Percentiles rank a stretch among this genome's conserved stretches.
These are phyloP conservation scores for Monopis laevigella DNA, from an alignment of 2,888 invertebrate genomes.

Conservation along the genomic window DNA sequence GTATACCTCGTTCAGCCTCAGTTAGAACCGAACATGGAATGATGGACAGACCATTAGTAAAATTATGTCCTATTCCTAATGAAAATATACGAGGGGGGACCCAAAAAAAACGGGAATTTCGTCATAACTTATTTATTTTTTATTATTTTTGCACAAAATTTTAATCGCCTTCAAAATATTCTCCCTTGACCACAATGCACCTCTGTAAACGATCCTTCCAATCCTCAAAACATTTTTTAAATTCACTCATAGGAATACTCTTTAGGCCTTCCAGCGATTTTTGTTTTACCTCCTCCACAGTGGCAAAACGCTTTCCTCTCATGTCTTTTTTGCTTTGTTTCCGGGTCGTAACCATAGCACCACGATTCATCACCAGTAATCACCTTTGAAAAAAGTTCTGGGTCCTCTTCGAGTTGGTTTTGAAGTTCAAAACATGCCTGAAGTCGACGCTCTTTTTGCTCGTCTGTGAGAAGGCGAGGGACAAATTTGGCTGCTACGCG, in stretches of 20 bases:
- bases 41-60: too few relatives aligned
- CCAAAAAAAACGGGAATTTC: too few relatives aligned
- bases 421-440: slow-evolving; percentile 8
- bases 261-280: slow-evolving; percentile 3
- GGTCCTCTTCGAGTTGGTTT: slow-evolving; percentile 8
- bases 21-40: too few relatives aligned
- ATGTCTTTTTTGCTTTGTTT: slow-evolving; percentile 5
- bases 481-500: slow-evolving; percentile 7
- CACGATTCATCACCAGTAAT: slow-evolving; percentile 9
- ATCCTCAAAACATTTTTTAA: neutral
- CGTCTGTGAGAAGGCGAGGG: slow-evolving; percentile 1
- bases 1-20: too few relatives aligned
- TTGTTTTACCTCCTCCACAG: slow-evolving; percentile 4
- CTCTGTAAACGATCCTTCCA: too few relatives aligned
- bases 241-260: slow-evolving; percentile 1
- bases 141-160: too few relatives aligned
- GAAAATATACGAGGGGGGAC: too few relatives aligned
- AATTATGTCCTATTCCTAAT: too few relatives aligned
- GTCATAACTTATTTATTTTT: too few relatives aligned
- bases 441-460: slow-evolving; percentile 9
- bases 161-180: too few relatives aligned
- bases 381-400: slow-evolving; percentile 6
- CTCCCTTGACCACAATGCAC: too few relatives aligned
- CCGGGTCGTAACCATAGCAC: slow-evolving; percentile 6
- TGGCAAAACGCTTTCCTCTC: slow-evolving; percentile 1